Percentiles rank a stretch among this genome's conserved stretches.
These are phyloP conservation scores for Pseudolaguvia tuberculata DNA, from an alignment of 2,113 vertebrate species.

Conservation along the genomic window DNA sequence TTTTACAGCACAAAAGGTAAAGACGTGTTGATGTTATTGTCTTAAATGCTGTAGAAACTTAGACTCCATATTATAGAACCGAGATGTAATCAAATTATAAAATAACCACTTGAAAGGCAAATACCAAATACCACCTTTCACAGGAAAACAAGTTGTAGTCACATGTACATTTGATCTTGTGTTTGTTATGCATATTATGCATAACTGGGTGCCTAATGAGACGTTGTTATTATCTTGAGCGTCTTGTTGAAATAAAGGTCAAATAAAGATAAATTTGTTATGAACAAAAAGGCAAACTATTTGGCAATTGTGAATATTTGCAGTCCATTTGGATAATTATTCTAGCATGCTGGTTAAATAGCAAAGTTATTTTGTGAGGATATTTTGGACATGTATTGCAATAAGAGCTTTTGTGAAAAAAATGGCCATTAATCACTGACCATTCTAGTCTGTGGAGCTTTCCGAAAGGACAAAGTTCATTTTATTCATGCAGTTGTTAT, in stretches of 20 bases:
- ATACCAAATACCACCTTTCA: not conserved
- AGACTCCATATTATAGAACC: no score
- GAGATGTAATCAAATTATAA: not conserved
- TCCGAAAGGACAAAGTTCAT: not conserved
- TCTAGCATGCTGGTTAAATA: not conserved
- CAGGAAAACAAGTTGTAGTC: not conserved
- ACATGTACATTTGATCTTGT: not conserved
- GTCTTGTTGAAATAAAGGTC: not conserved
- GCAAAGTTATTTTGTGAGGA: not conserved
- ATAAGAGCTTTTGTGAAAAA: not conserved
- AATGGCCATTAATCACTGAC: not conserved
- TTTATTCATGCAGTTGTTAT: not conserved
- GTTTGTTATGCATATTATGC: not conserved
- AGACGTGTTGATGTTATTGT: no score
- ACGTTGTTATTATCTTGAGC: not conserved
- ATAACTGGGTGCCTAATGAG: not conserved
- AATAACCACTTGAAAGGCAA: not conserved
- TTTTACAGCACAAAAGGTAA: no score
- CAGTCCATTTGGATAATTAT: not conserved
- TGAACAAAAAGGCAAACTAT: not conserved
- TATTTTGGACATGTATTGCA: not conserved
- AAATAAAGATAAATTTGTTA: not conserved
- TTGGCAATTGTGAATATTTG: not conserved
- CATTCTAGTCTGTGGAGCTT: not conserved
- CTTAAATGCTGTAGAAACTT: no score